Evolutionary conservation across 1,140 invertebrate genomes (phyloP).

Genomic region (Plodia interpunctella): DNA sequence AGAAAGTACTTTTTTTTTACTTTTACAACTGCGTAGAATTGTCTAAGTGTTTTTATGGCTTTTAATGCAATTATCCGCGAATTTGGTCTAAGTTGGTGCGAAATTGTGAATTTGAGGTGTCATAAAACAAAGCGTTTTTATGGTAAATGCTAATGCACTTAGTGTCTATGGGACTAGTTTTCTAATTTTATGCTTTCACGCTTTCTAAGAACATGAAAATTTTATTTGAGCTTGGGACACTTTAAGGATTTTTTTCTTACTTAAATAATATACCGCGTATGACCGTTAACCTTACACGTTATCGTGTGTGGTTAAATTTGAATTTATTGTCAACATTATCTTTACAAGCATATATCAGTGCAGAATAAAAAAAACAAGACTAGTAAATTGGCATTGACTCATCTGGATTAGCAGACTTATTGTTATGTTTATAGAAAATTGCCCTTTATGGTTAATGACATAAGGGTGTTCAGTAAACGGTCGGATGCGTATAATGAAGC

Average conservation of each 20-base stretch:
- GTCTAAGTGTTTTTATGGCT: neutral
- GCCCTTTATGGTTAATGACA: constrained; percentile 8
- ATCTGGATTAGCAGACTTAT: neutral
- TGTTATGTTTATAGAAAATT: neutral
- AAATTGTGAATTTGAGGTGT: neutral
- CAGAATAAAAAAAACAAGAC: neutral
- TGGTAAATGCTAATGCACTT: too few species aligned
- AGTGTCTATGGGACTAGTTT: too few species aligned
- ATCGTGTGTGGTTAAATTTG: neutral
- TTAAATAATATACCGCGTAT: too few species aligned
- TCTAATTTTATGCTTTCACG: too few species aligned
- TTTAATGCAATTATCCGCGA: neutral
- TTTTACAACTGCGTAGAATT: neutral
- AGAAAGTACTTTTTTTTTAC: neutral
- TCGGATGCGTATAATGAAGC: constrained; percentile 5
- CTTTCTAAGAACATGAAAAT: too few species aligned
- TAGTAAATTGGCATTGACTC: neutral
- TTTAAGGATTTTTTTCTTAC: too few species aligned
- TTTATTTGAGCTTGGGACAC: too few species aligned
- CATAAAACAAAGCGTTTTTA: too few species aligned
- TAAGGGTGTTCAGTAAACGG: neutral
- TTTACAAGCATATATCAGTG: neutral
- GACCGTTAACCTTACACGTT: too few species aligned
- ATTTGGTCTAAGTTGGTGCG: neutral
- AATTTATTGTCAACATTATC: neutral